Base-by-base conservation (phyloP, 2,113 vertebrate species). In the Todiramphus saurophagus region DNA sequence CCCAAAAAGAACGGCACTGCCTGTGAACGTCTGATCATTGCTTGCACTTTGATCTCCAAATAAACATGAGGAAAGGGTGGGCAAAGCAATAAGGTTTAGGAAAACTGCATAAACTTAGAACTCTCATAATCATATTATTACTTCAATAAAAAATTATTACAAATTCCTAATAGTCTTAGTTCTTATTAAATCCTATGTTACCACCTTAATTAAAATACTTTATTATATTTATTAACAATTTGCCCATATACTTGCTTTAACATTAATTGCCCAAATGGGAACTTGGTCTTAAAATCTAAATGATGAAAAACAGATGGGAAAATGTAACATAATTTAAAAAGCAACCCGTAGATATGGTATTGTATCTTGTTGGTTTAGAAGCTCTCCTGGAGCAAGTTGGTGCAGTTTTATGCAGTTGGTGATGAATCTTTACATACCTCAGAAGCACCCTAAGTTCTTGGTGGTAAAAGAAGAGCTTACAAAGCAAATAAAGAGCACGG, bases 391-490 rank as follows among this genome's bases (percentile, higher is more conserved):
- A 77, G 20, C n/a, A 91, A 82, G 23, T 13, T 58, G 56, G 56
- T 58, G 56, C 19, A 58, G 14, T 74, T 95, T 97, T 82, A 89
- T 85, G 59, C 62, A 94, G 63, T 69, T 93, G 79, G 78, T 89
- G 50, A 96, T 70, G 68, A 93, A 69, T 79, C 44, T 92, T 96
- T 97, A 94, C 92, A 82, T 93, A 89, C 35, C 72, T 96, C 92
- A 83, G 75, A 78, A 88, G 74, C 68, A 93, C 87, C 4, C 60
- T 48, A 94, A 89, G 85, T 77, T 94, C 95, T 95, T 73, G 31
- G 82, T 86, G 96, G 97, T 64, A 69, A 64, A 85, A 82, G 90
- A 95, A 98, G 90, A 85, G 97, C 97, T 98, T 98, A 97, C 96
- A 76, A 92, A 98, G 98, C 97, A 98, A 95, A 94, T 94, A 89